Percentiles rank a stretch among this genome's conserved stretches.
Evolutionary conservation across 2,888 invertebrate species (phyloP).

Genomic region (Amiota communis): DNA sequence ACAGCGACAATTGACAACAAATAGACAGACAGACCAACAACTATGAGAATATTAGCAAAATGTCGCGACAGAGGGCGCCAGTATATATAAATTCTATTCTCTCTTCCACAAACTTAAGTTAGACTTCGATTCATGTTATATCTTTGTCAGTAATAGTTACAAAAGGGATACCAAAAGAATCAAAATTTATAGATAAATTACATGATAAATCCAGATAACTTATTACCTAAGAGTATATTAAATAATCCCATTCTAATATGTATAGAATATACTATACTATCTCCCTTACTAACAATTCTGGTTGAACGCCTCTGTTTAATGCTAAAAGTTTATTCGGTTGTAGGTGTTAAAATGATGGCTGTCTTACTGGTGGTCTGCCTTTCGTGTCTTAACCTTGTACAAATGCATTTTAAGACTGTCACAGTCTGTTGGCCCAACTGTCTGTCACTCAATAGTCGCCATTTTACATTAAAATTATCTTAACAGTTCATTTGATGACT

Average conservation of each 20-base stretch:
- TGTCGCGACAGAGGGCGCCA: slow-evolving; percentile 24
- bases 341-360: slow-evolving; percentile 36
- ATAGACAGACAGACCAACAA: neutral
- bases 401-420: no score
- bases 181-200: no score
- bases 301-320: no score
- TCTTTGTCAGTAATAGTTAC: no score
- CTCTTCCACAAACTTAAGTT: slow-evolving; percentile 1
- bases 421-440: slow-evolving; percentile 54
- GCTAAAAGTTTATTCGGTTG: neutral
- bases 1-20: neutral
- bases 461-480: neutral
- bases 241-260: no score
- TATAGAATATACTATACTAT: no score
- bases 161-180: no score
- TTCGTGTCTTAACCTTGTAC: neutral
- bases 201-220: no score
- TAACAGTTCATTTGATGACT: slow-evolving; percentile 4
- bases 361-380: slow-evolving; percentile 32
- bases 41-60: neutral
- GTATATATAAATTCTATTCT: slow-evolving; percentile 10
- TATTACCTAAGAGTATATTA: no score
- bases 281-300: no score
- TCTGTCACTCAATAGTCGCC: slow-evolving; percentile 46
- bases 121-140: no score